Evolutionary conservation across 2,797 vertebrate genomes (phyloP), one percentile per base, ranked within the genome.

Genomic region (Staurois parvus): DNA sequence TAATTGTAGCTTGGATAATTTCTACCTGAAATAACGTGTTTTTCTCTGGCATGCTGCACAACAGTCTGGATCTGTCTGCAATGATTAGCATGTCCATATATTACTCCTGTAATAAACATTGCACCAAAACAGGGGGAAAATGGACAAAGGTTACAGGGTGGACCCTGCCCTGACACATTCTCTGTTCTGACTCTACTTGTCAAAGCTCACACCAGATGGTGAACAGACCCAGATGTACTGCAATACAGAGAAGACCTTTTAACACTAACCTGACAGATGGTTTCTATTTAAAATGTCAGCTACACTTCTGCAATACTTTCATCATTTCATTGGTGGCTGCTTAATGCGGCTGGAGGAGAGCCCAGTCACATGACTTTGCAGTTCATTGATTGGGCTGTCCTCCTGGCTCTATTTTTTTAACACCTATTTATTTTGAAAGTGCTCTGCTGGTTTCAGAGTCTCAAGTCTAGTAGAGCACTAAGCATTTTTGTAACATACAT

Each of bases 231-330:
- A 68, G 59, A 73, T 85, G 78, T 19, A 85, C 32, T 10, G 59
- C 40, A 79, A 80, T 37, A 48, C 70, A 32, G 68, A 64, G 32
- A 32, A 48, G 37, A 52, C 40, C 45, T 37, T 62, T 72, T 74
- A 24, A 66, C 76, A 74, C 11, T 79, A 72, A 74, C 76, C 70
- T 79, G 70, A 64, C 76, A 79, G 67, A 67, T 85, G 84, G 62
- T 52, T 13, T n/a, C 19, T 34, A 81, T 80, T 80, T 72, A 19
- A 70, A 24, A 70, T 28, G 68, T 81, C 79, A 81, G 30, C 26
- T 40, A 19, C 3, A 72, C 29, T 81, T 37, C 19, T 81, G 19
- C 24, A 62, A 11, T 52, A 69, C 68, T 81, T 81, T 81, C 34
- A 81, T 81, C 79, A 81, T 72, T 21, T 72, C 48, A 81, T 24